phyloP scores from a whole-genome alignment of 2,888 invertebrate genomes.

The Cantharis rufa region DNA sequence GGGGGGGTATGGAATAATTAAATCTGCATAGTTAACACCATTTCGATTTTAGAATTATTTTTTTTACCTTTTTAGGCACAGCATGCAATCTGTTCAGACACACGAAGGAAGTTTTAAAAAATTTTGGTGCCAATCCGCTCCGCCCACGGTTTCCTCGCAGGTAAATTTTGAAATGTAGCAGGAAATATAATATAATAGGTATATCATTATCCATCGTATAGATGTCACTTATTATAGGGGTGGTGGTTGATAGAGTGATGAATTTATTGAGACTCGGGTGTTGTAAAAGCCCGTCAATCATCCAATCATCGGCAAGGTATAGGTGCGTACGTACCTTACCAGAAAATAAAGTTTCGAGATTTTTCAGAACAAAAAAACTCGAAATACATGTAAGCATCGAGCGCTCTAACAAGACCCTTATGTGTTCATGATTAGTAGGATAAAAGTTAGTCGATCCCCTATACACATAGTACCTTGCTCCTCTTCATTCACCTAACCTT shows the following conservation, averaged over 20 bases:
- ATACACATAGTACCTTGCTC: conserved; percentile 13
- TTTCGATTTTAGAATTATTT: too few species aligned
- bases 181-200: neutral
- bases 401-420: conserved; percentile 29
- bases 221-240: neutral
- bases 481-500: conserved; percentile 22
- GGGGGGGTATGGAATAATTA: too few species aligned
- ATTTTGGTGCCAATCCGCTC: too few species aligned
- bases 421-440: conserved; percentile 30
- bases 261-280: neutral
- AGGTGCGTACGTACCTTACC: neutral
- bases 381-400: conserved; percentile 6
- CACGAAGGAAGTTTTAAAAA: too few species aligned
- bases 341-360: neutral
- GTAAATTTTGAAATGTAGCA: neutral
- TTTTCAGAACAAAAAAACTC: neutral
- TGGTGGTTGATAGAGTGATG: neutral
- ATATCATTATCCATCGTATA: neutral
- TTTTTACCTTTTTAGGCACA: too few species aligned
- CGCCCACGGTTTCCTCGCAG: too few species aligned
- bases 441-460: conserved; percentile 5
- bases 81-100: too few species aligned
- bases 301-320: neutral
- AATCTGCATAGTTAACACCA: too few species aligned
- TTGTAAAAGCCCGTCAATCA: neutral